phyloP scores from a whole-genome alignment of 2,797 vertebrate species.

The Gymnothorax reevesii region DNA sequence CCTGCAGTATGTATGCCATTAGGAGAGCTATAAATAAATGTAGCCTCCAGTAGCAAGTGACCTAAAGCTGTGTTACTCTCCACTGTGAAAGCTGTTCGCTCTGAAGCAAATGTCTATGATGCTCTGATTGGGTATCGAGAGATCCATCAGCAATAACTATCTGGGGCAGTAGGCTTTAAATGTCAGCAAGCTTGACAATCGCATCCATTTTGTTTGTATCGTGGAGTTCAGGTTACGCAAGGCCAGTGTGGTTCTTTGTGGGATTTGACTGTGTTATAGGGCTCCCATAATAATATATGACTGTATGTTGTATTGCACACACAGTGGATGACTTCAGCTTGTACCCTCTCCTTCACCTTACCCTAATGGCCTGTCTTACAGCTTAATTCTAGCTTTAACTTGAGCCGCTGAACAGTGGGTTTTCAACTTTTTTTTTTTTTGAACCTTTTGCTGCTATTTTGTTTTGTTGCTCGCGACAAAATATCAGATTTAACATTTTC shows the following conservation, averaged over 20 bases:
- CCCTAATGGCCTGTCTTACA: not conserved
- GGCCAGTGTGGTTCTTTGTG: not conserved
- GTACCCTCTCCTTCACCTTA: not conserved
- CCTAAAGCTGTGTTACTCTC: slow-evolving; percentile 37
- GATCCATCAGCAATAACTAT: not conserved
- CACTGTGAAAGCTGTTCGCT: not conserved
- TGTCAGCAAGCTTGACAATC: not conserved
- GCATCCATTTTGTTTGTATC: not conserved
- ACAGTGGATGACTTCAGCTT: not conserved
- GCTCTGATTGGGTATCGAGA: not conserved
- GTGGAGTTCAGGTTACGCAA: not conserved
- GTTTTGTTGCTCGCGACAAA: not conserved
- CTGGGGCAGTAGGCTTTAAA: slow-evolving; percentile 1
- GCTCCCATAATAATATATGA: not conserved
- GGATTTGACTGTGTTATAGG: too few relatives aligned
- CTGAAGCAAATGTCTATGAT: not conserved
- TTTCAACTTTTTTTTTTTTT: not conserved
- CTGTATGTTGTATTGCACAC: not conserved
- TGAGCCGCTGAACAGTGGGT: not conserved
- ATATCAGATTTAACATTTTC: not conserved
- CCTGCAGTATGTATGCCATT: slow-evolving; percentile 11
- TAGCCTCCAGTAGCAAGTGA: slow-evolving; percentile 39
- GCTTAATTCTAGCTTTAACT: not conserved
- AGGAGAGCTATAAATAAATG: slow-evolving; percentile 39
- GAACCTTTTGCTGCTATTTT: not conserved